Conservation (phyloP, 2,888 invertebrate genomes). For the Nasonia oneida region DNA sequence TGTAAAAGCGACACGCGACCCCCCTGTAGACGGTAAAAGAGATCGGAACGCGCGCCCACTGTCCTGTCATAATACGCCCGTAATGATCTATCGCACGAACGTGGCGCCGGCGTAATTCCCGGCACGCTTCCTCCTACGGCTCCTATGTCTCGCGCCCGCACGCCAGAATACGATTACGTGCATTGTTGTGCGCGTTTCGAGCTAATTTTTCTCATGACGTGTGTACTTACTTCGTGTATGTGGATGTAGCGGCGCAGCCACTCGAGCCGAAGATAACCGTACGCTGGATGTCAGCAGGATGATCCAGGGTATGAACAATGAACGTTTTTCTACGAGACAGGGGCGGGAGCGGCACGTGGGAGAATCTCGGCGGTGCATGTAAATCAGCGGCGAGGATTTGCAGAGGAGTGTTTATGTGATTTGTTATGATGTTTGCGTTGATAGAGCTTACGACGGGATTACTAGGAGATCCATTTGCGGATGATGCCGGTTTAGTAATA, state of each 20-base stretch:
- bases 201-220: conserved; percentile 73
- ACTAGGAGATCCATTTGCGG: background rate
- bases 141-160: conserved; percentile 15
- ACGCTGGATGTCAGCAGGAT: background rate
- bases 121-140: conserved; percentile 71
- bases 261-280: conserved; percentile 49
- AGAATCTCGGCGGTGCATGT: background rate
- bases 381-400: conserved; percentile 6
- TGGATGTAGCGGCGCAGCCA: background rate
- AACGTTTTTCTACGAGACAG: background rate
- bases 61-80: conserved; percentile 77
- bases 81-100: conserved; percentile 76
- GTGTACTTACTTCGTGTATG: background rate
- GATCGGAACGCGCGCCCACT: conserved; percentile 22
- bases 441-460: conserved; percentile 15
- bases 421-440: conserved; percentile 5
- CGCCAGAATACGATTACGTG: conserved; percentile 8
- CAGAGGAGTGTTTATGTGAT: background rate
- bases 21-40: conserved; percentile 33
- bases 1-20: conserved; percentile 61
- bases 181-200: background rate
- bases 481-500: background rate
- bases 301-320: conserved; percentile 9
- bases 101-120: conserved; percentile 74
- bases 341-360: background rate